Conservation (phyloP, 2,797 vertebrate genomes). For the Protosalanx chinensis region DNA sequence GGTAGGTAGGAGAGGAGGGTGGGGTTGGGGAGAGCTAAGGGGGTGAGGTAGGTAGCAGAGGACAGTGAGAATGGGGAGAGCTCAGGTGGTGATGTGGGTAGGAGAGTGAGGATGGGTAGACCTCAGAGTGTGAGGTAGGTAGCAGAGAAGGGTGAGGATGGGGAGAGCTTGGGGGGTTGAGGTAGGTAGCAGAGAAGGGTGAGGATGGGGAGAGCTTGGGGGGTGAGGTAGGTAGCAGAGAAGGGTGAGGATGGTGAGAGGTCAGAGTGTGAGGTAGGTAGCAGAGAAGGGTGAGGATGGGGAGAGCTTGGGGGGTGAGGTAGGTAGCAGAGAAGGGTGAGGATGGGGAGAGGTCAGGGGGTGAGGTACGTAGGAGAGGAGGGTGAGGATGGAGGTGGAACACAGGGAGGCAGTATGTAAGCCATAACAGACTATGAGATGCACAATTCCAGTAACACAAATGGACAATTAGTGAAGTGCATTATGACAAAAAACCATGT, state of each 20-base stretch:
- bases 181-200: neutral
- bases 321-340: neutral
- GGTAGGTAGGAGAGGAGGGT: too few relatives aligned
- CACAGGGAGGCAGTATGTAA: constrained; percentile 58
- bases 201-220: constrained; percentile 29
- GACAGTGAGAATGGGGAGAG: constrained; percentile 24
- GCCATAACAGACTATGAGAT: constrained; percentile 73
- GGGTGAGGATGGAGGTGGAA: constrained; percentile 25
- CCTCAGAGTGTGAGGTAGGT: too few relatives aligned
- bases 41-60: too few relatives aligned
- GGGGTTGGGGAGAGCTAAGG: too few relatives aligned
- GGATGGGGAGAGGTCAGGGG: constrained; percentile 28
- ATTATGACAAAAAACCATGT: constrained; percentile 63
- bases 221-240: constrained; percentile 6
- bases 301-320: constrained; percentile 29
- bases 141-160: neutral
- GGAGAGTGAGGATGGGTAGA: too few relatives aligned
- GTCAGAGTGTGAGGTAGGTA: constrained; percentile 18
- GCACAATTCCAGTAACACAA: constrained; percentile 60
- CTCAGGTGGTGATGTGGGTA: neutral
- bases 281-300: neutral
- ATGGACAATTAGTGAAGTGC: constrained; percentile 57
- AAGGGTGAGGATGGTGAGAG: constrained; percentile 24
- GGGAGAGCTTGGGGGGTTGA: constrained; percentile 29
- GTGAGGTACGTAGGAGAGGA: constrained; percentile 17